phyloP scores from a whole-genome alignment of 2,888 invertebrate species.

The Seira ritae region DNA sequence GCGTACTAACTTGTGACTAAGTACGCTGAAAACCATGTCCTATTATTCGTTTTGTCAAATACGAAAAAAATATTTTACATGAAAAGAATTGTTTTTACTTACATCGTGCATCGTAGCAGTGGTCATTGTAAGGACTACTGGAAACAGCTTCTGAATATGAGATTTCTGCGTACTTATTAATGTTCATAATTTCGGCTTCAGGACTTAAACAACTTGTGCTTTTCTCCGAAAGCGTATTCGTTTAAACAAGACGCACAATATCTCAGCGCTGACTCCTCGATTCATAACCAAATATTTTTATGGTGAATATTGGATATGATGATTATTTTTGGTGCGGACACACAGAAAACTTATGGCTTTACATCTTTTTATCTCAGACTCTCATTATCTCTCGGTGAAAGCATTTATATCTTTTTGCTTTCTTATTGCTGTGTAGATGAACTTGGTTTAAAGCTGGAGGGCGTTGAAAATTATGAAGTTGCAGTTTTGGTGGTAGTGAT shows the following conservation, averaged over 20 bases:
- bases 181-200: slow-evolving; percentile 55
- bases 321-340: too few species aligned
- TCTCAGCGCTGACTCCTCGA: too few species aligned
- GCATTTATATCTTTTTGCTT: not conserved
- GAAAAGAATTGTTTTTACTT: slow-evolving; percentile 21
- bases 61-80: too few species aligned
- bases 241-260: too few species aligned
- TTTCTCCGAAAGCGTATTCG: not conserved
- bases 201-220: not conserved
- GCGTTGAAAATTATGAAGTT: slow-evolving; percentile 1
- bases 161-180: slow-evolving; percentile 35
- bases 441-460: not conserved
- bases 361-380: too few species aligned
- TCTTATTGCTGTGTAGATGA: slow-evolving; percentile 8
- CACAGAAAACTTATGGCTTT: too few species aligned
- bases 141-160: slow-evolving; percentile 33
- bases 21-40: too few species aligned
- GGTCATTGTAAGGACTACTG: slow-evolving; percentile 58
- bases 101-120: slow-evolving; percentile 64
- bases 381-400: not conserved
- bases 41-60: too few species aligned
- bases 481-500: not conserved
- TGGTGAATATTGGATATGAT: too few species aligned
- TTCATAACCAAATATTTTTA: too few species aligned
- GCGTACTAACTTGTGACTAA: too few species aligned